Conservation (phyloP, 1,140 invertebrate species). For the Hylaeus volcanicus region DNA sequence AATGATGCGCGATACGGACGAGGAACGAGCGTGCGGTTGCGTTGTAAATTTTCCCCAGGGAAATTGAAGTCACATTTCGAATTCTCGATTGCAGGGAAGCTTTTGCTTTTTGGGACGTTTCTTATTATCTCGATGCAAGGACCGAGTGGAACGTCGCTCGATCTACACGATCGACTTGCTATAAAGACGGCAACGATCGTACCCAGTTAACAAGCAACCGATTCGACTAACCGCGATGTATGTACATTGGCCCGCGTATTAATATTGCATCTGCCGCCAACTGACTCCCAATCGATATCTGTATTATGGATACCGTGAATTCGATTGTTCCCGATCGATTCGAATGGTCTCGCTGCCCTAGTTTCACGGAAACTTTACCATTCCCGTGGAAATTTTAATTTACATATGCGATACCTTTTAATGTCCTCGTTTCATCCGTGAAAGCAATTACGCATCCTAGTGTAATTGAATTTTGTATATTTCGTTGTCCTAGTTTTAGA, state of each 20-base stretch:
- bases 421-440: too few relatives aligned
- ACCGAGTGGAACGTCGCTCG: too few relatives aligned
- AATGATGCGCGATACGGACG: constrained; percentile 16
- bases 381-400: neutral
- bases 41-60: constrained; percentile 12
- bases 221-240: neutral
- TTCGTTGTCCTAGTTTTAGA: too few relatives aligned
- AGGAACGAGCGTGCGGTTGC: neutral
- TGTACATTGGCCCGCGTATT: neutral
- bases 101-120: neutral
- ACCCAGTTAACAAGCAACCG: neutral
- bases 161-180: neutral
- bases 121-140: neutral
- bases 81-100: neutral
- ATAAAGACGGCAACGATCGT: neutral
- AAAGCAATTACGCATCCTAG: too few relatives aligned
- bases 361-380: neutral
- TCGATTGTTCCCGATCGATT: constrained; percentile 1
- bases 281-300: neutral
- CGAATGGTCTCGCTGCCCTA: neutral
- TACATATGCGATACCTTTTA: neutral
- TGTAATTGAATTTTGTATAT: too few relatives aligned
- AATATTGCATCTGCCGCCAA: constrained; percentile 14
- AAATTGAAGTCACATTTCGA: neutral
- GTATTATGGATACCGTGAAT: neutral